Percentiles rank a stretch among this genome's conserved stretches.
phyloP scores from a whole-genome alignment of 2,113 vertebrate genomes.

The Albula goreensis region DNA sequence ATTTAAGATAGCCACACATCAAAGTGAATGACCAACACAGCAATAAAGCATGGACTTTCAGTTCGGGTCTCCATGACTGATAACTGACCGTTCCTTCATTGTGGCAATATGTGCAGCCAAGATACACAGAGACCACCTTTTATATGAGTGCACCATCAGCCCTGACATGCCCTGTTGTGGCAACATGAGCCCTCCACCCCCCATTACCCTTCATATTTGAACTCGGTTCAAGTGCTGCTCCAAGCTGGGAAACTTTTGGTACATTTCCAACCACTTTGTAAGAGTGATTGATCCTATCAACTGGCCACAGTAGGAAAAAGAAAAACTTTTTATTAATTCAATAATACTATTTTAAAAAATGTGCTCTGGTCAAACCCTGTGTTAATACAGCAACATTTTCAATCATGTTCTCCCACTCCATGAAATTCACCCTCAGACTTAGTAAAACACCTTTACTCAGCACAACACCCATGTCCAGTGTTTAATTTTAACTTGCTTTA shows the following conservation, averaged over 20 bases:
- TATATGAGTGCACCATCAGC: slow-evolving; percentile 2
- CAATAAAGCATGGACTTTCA: no score
- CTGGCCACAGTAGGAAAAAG: not conserved
- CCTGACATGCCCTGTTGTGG: not conserved
- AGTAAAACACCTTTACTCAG: no score
- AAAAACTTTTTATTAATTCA: no score
- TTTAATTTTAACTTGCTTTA: no score
- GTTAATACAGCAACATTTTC: not conserved
- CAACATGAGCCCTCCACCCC: not conserved
- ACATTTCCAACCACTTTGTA: not conserved
- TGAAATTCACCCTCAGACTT: no score
- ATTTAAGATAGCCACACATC: not conserved
- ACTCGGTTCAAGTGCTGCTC: not conserved
- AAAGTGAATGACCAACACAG: no score
- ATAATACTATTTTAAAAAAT: no score
- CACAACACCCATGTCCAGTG: no score
- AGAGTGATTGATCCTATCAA: not conserved
- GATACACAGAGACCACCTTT: not conserved
- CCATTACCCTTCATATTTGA: not conserved
- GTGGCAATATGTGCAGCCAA: not conserved
- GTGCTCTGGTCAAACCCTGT: not conserved
- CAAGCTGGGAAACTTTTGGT: not conserved
- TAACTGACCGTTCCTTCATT: not conserved
- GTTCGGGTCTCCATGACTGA: not conserved
- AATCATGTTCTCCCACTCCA: no score